Percentiles rank a stretch among this genome's conserved stretches.
Conservation (phyloP, 2,797 vertebrate genomes). For the Prunella strophiata region DNA sequence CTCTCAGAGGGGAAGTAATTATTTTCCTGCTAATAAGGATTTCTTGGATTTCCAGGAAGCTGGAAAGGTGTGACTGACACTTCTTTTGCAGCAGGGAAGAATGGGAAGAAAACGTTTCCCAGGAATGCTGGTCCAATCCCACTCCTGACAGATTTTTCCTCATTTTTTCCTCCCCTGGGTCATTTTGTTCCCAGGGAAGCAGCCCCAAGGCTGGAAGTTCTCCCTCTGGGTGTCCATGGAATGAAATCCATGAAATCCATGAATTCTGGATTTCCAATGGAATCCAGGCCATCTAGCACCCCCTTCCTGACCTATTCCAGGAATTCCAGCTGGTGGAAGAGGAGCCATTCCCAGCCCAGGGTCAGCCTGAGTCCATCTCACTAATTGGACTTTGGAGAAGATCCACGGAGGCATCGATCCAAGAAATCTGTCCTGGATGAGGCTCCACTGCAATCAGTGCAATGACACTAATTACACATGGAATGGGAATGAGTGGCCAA, state of each 20-base stretch:
- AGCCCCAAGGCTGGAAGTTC: background rate
- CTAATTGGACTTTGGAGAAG: background rate
- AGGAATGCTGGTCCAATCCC: background rate
- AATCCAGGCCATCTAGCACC: background rate
- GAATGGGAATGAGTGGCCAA: background rate
- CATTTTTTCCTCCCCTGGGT: background rate
- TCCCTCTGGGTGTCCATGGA: background rate
- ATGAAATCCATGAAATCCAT: background rate
- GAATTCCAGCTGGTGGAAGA: background rate
- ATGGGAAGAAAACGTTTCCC: background rate
- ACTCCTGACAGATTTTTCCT: background rate
- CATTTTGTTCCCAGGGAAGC: background rate
- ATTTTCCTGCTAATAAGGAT: background rate
- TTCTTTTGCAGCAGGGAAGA: background rate
- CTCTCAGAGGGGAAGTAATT: background rate
- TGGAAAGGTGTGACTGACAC: background rate
- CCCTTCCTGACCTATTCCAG: background rate
- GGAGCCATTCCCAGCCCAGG: background rate
- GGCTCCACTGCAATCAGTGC: background rate
- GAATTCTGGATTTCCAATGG: background rate
- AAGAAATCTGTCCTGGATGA: background rate
- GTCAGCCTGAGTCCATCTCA: background rate
- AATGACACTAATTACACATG: background rate
- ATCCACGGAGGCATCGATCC: background rate
- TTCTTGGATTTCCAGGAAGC: background rate